A percentile compares a stretch with the other conserved stretches of the same genome.
phyloP scores from a whole-genome alignment of 2,113 vertebrate genomes.

The Setophaga petechia region DNA sequence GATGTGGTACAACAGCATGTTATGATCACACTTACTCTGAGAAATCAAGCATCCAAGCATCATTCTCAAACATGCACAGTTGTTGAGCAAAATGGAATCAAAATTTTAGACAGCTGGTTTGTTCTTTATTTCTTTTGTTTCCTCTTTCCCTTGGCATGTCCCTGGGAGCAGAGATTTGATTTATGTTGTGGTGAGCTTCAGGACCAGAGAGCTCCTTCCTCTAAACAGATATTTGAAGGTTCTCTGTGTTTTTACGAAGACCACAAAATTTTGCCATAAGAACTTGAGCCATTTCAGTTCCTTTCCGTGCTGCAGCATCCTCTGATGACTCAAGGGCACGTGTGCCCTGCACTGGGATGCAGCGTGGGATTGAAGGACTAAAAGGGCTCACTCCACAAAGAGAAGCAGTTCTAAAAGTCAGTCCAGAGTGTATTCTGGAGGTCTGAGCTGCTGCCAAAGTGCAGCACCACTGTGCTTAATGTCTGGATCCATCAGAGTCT shows the following conservation, averaged over 20 bases:
- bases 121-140: neutral
- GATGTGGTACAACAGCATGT: neutral
- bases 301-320: neutral
- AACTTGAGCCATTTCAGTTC: neutral
- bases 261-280: neutral
- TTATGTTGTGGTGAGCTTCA: neutral
- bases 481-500: neutral
- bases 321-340: neutral
- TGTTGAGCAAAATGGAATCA: neutral
- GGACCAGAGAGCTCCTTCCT: neutral
- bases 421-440: neutral
- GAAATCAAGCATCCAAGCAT: neutral
- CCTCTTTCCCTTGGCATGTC: neutral
- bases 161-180: fast-evolving
- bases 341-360: neutral
- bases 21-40: neutral
- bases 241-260: neutral
- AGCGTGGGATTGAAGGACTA: neutral
- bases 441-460: neutral
- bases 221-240: neutral
- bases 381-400: fast-evolving
- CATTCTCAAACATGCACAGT: neutral
- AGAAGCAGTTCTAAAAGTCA: neutral
- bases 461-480: neutral
- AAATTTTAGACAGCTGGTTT: neutral